A percentile compares a stretch with the other conserved stretches of the same genome.
Conservation (phyloP, 2,113 vertebrate genomes). For the Sylvia atricapilla region DNA sequence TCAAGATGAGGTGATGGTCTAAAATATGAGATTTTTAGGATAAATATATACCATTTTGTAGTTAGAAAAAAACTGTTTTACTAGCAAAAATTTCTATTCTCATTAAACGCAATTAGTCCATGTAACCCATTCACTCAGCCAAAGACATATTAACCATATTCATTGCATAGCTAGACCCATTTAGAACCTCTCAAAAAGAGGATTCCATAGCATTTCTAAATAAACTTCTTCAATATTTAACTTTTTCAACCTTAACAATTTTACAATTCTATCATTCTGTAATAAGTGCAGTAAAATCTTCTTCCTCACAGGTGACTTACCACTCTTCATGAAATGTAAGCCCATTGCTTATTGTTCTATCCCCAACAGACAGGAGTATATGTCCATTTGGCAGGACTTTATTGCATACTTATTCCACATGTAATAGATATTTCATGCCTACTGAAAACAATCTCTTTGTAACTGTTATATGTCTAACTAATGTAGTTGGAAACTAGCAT, state of each 20-base stretch:
- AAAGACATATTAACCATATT: background rate
- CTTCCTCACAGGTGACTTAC: background rate
- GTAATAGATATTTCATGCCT: background rate
- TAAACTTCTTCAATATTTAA: background rate
- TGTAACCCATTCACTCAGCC: background rate
- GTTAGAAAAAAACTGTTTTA: background rate
- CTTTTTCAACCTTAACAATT: background rate
- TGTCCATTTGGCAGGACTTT: background rate
- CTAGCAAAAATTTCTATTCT: background rate
- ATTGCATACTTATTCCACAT: background rate
- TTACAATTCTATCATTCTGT: background rate
- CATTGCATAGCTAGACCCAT: background rate
- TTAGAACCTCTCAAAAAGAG: background rate
- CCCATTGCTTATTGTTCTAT: background rate
- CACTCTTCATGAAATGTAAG: background rate
- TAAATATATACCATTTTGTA: background rate
- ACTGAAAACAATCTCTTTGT: background rate
- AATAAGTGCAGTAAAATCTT: background rate
- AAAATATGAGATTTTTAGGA: background rate
- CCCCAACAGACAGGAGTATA: background rate
- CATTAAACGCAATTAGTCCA: background rate
- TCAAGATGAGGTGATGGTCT: background rate
- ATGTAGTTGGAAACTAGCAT: background rate
- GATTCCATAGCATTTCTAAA: background rate
- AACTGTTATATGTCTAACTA: background rate